phyloP scores from a whole-genome alignment of 2,888 invertebrate species.

The Dendrolimus pini region DNA sequence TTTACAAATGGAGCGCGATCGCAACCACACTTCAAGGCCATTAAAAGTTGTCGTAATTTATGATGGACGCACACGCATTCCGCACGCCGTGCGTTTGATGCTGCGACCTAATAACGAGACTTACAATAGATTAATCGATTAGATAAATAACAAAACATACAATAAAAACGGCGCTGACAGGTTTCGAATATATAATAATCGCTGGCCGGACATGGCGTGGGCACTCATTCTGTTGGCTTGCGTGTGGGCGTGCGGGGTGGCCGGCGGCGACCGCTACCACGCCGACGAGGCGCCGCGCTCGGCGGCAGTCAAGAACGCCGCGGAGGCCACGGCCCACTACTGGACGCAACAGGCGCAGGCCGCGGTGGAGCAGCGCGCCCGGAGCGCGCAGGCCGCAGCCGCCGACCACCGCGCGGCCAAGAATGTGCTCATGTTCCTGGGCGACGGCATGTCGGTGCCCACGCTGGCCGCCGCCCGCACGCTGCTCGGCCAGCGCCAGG shows the following conservation, averaged over 20 bases:
- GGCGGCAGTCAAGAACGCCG: slow-evolving; percentile 2
- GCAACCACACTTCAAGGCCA: no score
- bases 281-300: not conserved
- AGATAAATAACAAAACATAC: not conserved
- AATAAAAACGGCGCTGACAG: not conserved
- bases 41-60: no score
- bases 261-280: slow-evolving; percentile 17
- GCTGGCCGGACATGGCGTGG: not conserved
- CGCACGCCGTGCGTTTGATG: not conserved
- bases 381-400: slow-evolving; percentile 26
- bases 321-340: slow-evolving; percentile 29
- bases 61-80: not conserved
- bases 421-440: slow-evolving; percentile 83
- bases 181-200: not conserved
- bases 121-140: not conserved
- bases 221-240: not conserved
- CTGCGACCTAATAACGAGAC: not conserved
- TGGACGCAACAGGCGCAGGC: slow-evolving; percentile 61
- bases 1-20: no score
- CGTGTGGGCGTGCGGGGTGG: slow-evolving; percentile 4
- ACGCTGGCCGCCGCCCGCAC: slow-evolving; percentile 81
- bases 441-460: slow-evolving; percentile 85
- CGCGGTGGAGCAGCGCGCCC: slow-evolving; percentile 40
- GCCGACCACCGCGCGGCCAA: slow-evolving; percentile 17
- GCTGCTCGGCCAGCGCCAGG: slow-evolving; percentile 76